Base-by-base conservation (phyloP, 1,140 invertebrate genomes). In the Eciton burchellii region DNA sequence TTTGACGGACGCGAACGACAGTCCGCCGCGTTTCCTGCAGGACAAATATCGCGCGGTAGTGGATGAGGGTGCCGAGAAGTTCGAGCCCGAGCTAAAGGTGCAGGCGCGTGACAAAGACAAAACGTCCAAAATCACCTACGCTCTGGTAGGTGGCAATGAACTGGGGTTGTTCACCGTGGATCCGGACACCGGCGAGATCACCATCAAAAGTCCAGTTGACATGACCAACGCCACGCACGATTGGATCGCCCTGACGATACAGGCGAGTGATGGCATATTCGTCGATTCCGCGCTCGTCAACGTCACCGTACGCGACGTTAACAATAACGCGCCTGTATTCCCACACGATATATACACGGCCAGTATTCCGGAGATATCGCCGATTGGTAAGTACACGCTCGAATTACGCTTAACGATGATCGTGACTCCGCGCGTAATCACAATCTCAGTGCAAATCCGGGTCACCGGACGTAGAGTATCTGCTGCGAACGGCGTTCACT, bases 1-100 rank as follows among this genome's bases (percentile, higher is more conserved):
- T 0, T 92, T 99, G 0, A 94, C 94, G 0, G 98, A 99, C 92
- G 96, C 96, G 45, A 99, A 99, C 90, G 98, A 99, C 92, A 98
- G 98, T 90, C 94, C 96, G 0, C 98, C 98, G 0, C 94, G 95
- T 11, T 98, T 98, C 92, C 94, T 95, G 9, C 96, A 96, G 68
- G 93, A 95, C 0, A 94, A 96, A 12, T 98, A 98, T 92, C 95
- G 96, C 8, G 96, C 96, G 0, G 96, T 97, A 3, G 97, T 98
- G 19, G 96, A 98, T 86, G 98, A 99, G 91, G 97, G 97, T 0
- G 95, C 97, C 1, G 94, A 95, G 3, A 96, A 96, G 81, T 98
- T 98, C 88, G 97, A 98, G 83, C 97, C 97, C 0, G 95, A 96
- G n/a, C 83, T 96, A 56, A 89, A 89, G 65, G 92, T 94, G 1